A percentile compares a stretch with the other conserved stretches of the same genome.
Conservation (phyloP, 2,113 vertebrate species). For the Regulus satrapa region DNA sequence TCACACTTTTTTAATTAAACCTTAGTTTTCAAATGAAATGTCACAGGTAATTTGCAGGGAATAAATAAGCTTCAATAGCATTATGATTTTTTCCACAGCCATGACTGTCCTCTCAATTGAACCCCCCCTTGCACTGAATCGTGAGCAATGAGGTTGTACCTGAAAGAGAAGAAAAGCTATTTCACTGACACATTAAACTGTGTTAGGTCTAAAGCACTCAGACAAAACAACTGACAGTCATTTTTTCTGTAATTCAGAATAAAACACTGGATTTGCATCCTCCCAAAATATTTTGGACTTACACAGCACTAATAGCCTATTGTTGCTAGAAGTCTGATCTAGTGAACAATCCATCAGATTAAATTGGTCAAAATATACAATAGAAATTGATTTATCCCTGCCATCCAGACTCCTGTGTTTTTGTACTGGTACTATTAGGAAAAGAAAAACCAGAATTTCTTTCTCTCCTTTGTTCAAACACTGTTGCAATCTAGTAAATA, state of each 20-base stretch:
- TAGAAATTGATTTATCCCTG: not conserved
- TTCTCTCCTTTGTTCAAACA: not conserved
- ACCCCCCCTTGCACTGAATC: not conserved
- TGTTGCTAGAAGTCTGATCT: not conserved
- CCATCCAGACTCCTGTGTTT: not conserved
- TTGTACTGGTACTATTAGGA: not conserved
- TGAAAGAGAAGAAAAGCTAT: not conserved
- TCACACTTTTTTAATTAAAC: not conserved
- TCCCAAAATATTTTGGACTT: not conserved
- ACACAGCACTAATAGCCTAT: not conserved
- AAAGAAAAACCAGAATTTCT: not conserved
- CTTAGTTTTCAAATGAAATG: not conserved
- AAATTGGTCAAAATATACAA: not conserved
- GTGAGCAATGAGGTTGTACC: not conserved
- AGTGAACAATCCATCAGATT: not conserved
- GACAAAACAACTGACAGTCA: not conserved
- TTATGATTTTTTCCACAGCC: not conserved
- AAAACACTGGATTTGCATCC: not conserved
- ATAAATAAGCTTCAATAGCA: not conserved
- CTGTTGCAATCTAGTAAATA: not conserved
- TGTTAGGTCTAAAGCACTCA: not conserved
- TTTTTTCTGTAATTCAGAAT: not conserved
- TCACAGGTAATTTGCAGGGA: not conserved
- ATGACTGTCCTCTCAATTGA: not conserved
- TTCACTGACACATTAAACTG: rapidly evolving